Conservation (phyloP, 2,888 invertebrate species). For the Ypsolopha scabrella region DNA sequence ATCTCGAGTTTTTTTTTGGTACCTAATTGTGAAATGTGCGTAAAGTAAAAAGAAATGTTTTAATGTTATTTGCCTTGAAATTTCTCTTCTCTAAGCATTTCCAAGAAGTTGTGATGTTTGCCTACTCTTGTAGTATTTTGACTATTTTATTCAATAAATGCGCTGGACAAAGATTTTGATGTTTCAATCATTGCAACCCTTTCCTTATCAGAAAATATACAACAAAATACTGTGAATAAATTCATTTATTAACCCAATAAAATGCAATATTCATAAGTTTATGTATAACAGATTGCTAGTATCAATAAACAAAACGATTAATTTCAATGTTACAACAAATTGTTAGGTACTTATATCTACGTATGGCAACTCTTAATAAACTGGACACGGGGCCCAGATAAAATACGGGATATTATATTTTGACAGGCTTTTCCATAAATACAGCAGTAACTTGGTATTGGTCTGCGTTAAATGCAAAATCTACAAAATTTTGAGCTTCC, state of each 20-base stretch:
- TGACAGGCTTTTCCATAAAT: neutral
- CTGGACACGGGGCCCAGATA: neutral
- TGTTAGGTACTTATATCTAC: slow-evolving; percentile 22
- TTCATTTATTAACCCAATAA: slow-evolving; percentile 3
- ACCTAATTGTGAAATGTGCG: slow-evolving; percentile 33
- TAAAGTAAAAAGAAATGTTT: slow-evolving; percentile 37
- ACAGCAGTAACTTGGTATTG: slow-evolving; percentile 16
- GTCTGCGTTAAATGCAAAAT: slow-evolving; percentile 33
- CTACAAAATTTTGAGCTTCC: slow-evolving; percentile 48
- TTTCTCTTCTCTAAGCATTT: slow-evolving; percentile 52
- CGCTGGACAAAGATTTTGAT: slow-evolving; percentile 35
- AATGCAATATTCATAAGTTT: slow-evolving; percentile 1
- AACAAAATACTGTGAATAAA: slow-evolving; percentile 1
- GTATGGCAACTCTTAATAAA: slow-evolving; percentile 36
- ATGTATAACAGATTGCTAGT: neutral
- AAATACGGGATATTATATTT: neutral
- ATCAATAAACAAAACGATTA: slow-evolving; percentile 2
- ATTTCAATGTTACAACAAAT: slow-evolving; percentile 26
- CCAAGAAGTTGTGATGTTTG: slow-evolving; percentile 68
- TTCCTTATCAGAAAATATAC: neutral
- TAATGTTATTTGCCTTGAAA: slow-evolving; percentile 60
- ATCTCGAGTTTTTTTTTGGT: slow-evolving; percentile 10
- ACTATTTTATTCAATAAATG: slow-evolving; percentile 68
- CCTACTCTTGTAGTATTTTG: slow-evolving; percentile 69
- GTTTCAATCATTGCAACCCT: slow-evolving; percentile 6